Base-by-base conservation (phyloP, 2,888 invertebrate genomes). In the Eupithecia subfuscata region DNA sequence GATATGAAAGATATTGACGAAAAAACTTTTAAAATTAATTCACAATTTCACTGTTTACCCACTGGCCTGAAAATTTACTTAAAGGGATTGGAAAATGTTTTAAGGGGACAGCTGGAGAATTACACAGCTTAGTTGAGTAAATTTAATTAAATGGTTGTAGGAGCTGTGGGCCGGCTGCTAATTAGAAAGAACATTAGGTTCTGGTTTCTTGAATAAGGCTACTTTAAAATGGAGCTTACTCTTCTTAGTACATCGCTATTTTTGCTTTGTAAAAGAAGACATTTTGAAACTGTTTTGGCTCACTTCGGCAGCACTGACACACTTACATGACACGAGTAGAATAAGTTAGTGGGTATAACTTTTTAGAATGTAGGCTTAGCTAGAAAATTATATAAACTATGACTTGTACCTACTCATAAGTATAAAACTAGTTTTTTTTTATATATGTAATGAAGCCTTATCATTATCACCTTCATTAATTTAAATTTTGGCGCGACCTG, bases 121-220 rank as follows among this genome's bases (percentile, higher is more conserved):
- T 69, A 65, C 52, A 56, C 65, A 40, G 75, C 71, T 48, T 71
- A 70, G 25, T 70, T 12, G 16, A 75, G 56, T 56, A 48, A 75
- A 73, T 70, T 75, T 75, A 75, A 75, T 72, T 75, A 75, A 64
- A 70, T 70, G 68, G 22, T 14, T 68, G 68, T 68, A 1, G n/a
- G 37, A 40, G 14, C 11, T 75, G 74, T 70, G 67, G 67, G 25
- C 45, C 25, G 67, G 64, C 69, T 71, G 60, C 70, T 69, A 75
- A 75, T 75, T 75, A 71, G 43, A 48, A 52, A 56, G 52, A 67
- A 56, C 74, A 74, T 22, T 40, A n/a, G 67, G 34, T 18, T 64
- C 64, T 64, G 64, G 30, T 64, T 34, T 34, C 63, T 48, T 48
- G 16, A 45, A 69, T n/a, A 70, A 11, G 30, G 30, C 48, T 69